phyloP scores from a whole-genome alignment of 1,140 invertebrate species.

The Lordiphosa clarofinis region DNA sequence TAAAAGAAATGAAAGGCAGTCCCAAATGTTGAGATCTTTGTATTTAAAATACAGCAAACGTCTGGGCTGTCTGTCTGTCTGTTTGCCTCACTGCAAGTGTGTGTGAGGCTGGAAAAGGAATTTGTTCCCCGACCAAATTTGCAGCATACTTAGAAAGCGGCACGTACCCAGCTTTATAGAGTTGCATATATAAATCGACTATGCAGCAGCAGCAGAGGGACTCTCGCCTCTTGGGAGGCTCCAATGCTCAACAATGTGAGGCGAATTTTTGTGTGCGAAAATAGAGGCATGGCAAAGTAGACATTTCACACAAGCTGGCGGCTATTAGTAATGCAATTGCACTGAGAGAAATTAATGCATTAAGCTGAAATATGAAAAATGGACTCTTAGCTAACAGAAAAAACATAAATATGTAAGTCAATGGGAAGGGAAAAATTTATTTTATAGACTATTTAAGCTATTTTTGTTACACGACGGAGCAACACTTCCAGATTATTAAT shows the following conservation, averaged over 20 bases:
- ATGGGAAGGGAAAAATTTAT: no score
- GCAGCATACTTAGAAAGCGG: slow-evolving; percentile 43
- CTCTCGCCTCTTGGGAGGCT: slow-evolving; percentile 23
- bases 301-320: slow-evolving; percentile 61
- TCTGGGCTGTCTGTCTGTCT: slow-evolving; percentile 5
- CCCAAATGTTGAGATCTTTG: slow-evolving; percentile 45
- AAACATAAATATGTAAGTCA: no score
- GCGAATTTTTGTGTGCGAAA: slow-evolving; percentile 32
- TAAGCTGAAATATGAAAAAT: slow-evolving; percentile 1
- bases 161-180: slow-evolving; percentile 62
- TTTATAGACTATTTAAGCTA: no score
- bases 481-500: no score
- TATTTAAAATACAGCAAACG: slow-evolving; percentile 47
- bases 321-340: slow-evolving; percentile 60
- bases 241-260: slow-evolving; percentile 12
- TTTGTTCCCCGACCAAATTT: slow-evolving; percentile 43
- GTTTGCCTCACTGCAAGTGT: slow-evolving; percentile 21
- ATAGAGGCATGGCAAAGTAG: slow-evolving; percentile 9
- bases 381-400: no score
- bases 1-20: slow-evolving; percentile 52
- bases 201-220: slow-evolving; percentile 30
- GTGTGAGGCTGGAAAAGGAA: slow-evolving; percentile 26
- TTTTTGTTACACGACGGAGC: no score
- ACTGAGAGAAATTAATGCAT: slow-evolving; percentile 10
- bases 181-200: slow-evolving; percentile 64